Base-by-base conservation (phyloP, 2,888 invertebrate species). In the Acronicta aceris region DNA sequence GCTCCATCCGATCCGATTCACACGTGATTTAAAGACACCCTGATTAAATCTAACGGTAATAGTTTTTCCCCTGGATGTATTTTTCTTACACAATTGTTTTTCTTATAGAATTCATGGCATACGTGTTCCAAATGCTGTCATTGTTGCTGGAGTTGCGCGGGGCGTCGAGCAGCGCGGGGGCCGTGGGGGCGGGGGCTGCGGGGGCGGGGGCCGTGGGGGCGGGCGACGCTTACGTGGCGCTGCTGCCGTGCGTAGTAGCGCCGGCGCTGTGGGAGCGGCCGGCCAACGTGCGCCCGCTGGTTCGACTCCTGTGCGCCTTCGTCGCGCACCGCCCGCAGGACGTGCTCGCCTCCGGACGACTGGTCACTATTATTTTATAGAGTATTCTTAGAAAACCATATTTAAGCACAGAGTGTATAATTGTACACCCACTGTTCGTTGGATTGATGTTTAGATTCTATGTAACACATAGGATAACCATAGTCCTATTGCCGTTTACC, bases 111-210 rank as follows among this genome's bases (percentile, higher is more conserved):
- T 99, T 99, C 94, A 98, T 99, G 92, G 99, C 99, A 0, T 99
- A 99, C 91, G 98, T 99, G 48, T 99, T 99, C 89, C 99, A 99
- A 97, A 97, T 99, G 92, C 94, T 99, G 42, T 98, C 99, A 0
- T 94, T 99, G 17, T 93, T 99, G 59, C 95, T 99, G 92, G 99
- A 99, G 89, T 91, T 97, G 63, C 96, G 97, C 51, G 92, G 93
- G 0, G 40, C 60, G 4, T 0, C 30, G 0, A 4, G 33, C 6
- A 33, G 33, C 12, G 33, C 33, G 33, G 30, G 30, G 1, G 30
- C 7, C 9, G 30, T 79, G 52, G 82, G 78, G 30, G 30, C 79
- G 52, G 82, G 78, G 16, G 81, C 87, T 17, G 87, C 2, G 46
- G 83, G 33, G 27, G 81, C 87, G 2, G 48, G 83, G 36, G 33